These are phyloP conservation scores for Thalassarche chlororhynchos DNA, from an alignment of 2,113 vertebrate species.

Conservation along the genomic window DNA sequence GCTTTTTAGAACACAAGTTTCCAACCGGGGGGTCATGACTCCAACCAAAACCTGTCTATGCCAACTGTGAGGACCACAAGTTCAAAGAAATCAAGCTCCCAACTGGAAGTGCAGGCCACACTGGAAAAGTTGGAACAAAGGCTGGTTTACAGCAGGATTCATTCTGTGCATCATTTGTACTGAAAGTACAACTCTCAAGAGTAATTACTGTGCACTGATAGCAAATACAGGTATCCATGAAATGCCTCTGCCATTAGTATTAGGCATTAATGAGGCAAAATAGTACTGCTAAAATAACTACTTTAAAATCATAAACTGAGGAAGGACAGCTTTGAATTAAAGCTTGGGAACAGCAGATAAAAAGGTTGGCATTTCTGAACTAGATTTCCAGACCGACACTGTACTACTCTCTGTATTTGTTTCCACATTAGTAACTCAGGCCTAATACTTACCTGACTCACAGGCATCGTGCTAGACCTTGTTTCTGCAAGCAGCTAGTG, in stretches of 20 bases:
- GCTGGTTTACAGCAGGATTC: not conserved
- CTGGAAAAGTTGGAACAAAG: not conserved
- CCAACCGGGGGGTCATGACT: not conserved
- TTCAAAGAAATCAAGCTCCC: not conserved
- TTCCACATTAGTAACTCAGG: not conserved
- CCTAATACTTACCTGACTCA: not conserved
- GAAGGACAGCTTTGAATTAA: not conserved
- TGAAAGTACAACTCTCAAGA: not conserved
- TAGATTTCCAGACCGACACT: not conserved
- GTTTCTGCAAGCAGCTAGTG: not conserved
- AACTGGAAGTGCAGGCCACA: not conserved
- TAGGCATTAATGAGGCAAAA: not conserved
- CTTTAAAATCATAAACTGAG: not conserved
- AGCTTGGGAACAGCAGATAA: not conserved
- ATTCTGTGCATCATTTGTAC: not conserved
- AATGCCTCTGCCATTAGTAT: not conserved
- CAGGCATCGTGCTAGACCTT: fast-evolving
- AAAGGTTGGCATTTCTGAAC: not conserved
- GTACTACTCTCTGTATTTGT: not conserved
- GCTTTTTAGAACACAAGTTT: not conserved
- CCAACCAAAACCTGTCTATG: not conserved
- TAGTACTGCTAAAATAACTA: not conserved
- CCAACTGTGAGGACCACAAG: not conserved
- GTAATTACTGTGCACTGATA: fast-evolving
- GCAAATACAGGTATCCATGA: not conserved